Evolutionary conservation across 1,140 invertebrate species (phyloP).

Genomic region (Acromyrmex charruanus): DNA sequence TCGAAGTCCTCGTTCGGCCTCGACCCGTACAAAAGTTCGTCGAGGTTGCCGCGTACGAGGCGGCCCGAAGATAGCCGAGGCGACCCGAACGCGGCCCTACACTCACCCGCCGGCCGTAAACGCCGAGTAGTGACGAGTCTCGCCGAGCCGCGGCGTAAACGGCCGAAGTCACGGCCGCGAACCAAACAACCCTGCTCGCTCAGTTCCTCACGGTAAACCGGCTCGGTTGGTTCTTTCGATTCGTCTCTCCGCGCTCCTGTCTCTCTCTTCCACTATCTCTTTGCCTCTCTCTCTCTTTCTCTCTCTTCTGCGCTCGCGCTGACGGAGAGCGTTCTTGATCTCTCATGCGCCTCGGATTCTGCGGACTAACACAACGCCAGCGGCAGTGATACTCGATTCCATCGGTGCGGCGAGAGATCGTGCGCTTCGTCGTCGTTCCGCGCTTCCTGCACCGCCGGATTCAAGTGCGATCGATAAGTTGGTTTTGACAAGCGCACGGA

Average conservation of each 20-base stretch:
- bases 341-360: slow-evolving; percentile 35
- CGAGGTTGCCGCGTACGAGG: slow-evolving; percentile 65
- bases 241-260: slow-evolving; percentile 33
- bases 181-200: slow-evolving; percentile 63
- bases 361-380: slow-evolving; percentile 11
- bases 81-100: slow-evolving; percentile 48
- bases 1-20: slow-evolving; percentile 63
- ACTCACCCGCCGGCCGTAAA: slow-evolving; percentile 21
- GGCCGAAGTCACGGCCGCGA: slow-evolving; percentile 17
- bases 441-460: slow-evolving; percentile 9
- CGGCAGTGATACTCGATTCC: slow-evolving; percentile 32
- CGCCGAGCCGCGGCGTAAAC: slow-evolving; percentile 18
- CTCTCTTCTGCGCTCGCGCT: slow-evolving; percentile 24
- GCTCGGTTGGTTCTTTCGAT: slow-evolving; percentile 71
- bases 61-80: slow-evolving; percentile 70
- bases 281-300: neutral
- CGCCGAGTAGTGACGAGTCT: slow-evolving; percentile 5
- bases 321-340: slow-evolving; percentile 37
- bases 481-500: slow-evolving; percentile 63
- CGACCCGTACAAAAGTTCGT: slow-evolving; percentile 75
- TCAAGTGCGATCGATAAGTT: slow-evolving; percentile 72
- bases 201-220: slow-evolving; percentile 82
- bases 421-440: neutral
- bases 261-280: neutral
- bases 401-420: slow-evolving; percentile 36